phyloP scores from a whole-genome alignment of 1,140 invertebrate genomes.

The Danaus melanippus region DNA sequence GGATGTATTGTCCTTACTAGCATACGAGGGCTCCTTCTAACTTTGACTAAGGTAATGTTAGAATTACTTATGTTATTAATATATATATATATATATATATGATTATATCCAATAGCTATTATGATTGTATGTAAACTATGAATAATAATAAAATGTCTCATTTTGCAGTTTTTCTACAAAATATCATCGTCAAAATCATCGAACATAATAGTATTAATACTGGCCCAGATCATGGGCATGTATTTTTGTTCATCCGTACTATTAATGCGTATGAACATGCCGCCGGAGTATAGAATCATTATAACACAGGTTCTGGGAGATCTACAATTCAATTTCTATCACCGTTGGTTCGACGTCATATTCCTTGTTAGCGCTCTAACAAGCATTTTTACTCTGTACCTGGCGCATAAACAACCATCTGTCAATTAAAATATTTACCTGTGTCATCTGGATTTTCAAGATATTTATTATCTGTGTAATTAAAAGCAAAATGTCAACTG shows the following conservation, averaged over 20 bases:
- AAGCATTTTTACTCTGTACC: conserved; percentile 95
- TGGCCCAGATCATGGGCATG: conserved; percentile 99
- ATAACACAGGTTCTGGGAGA: conserved; percentile 98
- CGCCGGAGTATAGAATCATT: conserved; percentile 95
- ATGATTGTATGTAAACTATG: too few species aligned
- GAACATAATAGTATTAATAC: conserved; percentile 96
- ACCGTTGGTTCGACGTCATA: conserved; percentile 99
- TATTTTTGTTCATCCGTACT: conserved; percentile 99
- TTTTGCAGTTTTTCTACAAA: conserved; percentile 97
- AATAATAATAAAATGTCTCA: conserved; percentile 7
- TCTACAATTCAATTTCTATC: conserved; percentile 99
- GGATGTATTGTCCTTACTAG: conserved; percentile 99
- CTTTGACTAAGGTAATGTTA: conserved; percentile 91
- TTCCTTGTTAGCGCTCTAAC: conserved; percentile 97
- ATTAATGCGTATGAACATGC: conserved; percentile 99
- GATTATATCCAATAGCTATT: too few species aligned
- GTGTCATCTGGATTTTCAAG: neutral
- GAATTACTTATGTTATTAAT: neutral
- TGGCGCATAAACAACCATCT: conserved; percentile 88
- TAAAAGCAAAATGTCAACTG: neutral
- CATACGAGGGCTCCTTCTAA: conserved; percentile 95
- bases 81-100: neutral
- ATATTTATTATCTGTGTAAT: neutral
- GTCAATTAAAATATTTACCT: conserved; percentile 32
- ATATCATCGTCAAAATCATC: conserved; percentile 99